Percentiles rank a stretch among this genome's conserved stretches.
phyloP scores from a whole-genome alignment of 2,888 invertebrate species.

The Poecilobothrus nobilitatus region DNA sequence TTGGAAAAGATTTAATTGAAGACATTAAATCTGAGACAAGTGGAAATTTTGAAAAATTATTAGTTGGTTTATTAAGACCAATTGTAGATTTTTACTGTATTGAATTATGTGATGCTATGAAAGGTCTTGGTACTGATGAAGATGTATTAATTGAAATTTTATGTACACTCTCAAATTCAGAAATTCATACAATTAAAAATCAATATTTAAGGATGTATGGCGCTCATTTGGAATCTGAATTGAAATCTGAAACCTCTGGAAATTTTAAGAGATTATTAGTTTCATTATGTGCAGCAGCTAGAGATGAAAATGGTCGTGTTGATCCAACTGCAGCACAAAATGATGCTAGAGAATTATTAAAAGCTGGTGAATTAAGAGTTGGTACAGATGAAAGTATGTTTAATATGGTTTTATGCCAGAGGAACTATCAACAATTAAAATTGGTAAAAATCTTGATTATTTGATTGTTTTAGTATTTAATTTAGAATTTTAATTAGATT shows the following conservation, averaged over 20 bases:
- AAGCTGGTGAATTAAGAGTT: constrained; percentile 59
- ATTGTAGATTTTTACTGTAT: constrained; percentile 72
- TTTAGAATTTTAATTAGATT: constrained; percentile 29
- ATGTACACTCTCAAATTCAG: constrained; percentile 77
- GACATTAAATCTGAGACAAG: constrained; percentile 82
- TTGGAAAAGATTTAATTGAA: constrained; percentile 61
- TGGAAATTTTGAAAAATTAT: constrained; percentile 76
- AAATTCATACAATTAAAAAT: constrained; percentile 68
- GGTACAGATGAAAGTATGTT: constrained; percentile 84
- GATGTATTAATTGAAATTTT: constrained; percentile 81
- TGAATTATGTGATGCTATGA: constrained; percentile 73
- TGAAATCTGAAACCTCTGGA: constrained; percentile 83
- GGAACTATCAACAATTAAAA: constrained; percentile 57
- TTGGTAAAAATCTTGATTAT: constrained; percentile 28
- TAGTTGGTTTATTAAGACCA: constrained; percentile 78
- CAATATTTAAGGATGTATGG: constrained; percentile 70
- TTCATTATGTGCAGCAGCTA: constrained; percentile 64
- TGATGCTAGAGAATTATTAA: constrained; percentile 72
- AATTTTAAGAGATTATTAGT: constrained; percentile 84
- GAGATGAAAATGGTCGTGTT: constrained; percentile 64
- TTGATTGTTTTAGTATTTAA: no score
- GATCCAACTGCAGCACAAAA: constrained; percentile 63
- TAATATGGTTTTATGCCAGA: constrained; percentile 72
- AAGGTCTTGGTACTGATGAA: constrained; percentile 76
- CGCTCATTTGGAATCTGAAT: constrained; percentile 68